Evolutionary conservation across 2,113 vertebrate species (phyloP).

Genomic region (Sinosuthora webbiana): DNA sequence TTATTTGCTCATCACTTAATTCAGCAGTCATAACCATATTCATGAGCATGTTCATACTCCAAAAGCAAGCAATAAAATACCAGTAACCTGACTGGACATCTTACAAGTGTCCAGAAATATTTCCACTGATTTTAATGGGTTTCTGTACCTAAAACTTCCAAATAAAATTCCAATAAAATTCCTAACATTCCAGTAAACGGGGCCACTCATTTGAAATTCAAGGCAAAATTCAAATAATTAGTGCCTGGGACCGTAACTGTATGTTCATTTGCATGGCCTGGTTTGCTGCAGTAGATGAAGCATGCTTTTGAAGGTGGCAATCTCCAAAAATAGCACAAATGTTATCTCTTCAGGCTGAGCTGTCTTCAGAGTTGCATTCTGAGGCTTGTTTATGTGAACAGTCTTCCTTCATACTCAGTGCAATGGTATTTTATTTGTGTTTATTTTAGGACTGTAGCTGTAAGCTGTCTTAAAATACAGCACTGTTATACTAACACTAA

Average conservation of each 20-base stretch:
- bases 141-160: not conserved
- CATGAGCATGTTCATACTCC: not conserved
- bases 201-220: not conserved
- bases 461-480: constrained; percentile 27
- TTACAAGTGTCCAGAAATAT: not conserved
- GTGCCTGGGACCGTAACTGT: not conserved
- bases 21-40: not conserved
- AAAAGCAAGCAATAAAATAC: not conserved
- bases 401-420: constrained; percentile 8
- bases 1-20: not conserved
- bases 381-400: not conserved
- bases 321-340: constrained; percentile 48
- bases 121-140: not conserved
- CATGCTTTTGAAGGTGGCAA: not conserved
- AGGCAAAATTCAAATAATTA: not conserved
- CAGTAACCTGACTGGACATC: not conserved
- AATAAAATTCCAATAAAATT: not conserved
- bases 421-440: constrained; percentile 31
- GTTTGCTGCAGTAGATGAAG: not conserved
- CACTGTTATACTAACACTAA: not conserved
- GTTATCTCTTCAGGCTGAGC: constrained; percentile 36
- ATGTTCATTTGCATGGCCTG: not conserved
- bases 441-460: constrained; percentile 33
- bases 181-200: not conserved
- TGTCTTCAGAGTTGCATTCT: constrained; percentile 18